Percentiles rank a stretch among this genome's conserved stretches.
These are phyloP conservation scores for Drosophila lacicola DNA, from an alignment of 2,888 invertebrate species.

Conservation along the genomic window DNA sequence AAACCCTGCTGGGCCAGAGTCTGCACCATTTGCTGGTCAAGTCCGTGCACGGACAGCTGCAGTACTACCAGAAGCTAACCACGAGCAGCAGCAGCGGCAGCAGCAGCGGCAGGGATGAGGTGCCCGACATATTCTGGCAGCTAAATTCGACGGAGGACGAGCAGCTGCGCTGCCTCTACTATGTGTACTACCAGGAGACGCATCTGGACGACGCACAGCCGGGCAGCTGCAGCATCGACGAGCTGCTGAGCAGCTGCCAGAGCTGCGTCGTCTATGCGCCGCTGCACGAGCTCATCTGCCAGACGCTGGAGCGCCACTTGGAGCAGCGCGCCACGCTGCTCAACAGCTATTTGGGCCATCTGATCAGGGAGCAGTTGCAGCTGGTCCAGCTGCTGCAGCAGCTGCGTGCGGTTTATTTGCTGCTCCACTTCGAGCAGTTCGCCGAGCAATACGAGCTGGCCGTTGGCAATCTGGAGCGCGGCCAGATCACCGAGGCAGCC, in stretches of 20 bases:
- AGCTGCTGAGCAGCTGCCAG: constrained; percentile 23
- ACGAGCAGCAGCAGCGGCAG: neutral
- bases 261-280: constrained; percentile 27
- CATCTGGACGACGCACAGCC: constrained; percentile 11
- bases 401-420: constrained; percentile 22
- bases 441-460: neutral
- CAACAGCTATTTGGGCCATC: constrained; percentile 24
- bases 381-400: constrained; percentile 1
- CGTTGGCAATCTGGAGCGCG: constrained; percentile 2
- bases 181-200: constrained; percentile 39
- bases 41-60: constrained; percentile 13
- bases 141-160: constrained; percentile 3
- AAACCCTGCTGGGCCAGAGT: neutral
- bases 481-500: neutral
- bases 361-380: constrained; percentile 16
- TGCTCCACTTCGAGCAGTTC: constrained; percentile 7
- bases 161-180: constrained; percentile 29
- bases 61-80: neutral
- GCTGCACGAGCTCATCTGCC: constrained; percentile 30
- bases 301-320: constrained; percentile 12
- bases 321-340: constrained; percentile 10
- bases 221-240: constrained; percentile 13
- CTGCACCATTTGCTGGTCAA: constrained; percentile 28
- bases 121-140: constrained; percentile 39
- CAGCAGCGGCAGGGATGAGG: neutral